Percentiles rank a stretch among this genome's conserved stretches.
These are phyloP conservation scores for Cardiocondyla obscurior DNA, from an alignment of 1,140 invertebrate species.

Conservation along the genomic window DNA sequence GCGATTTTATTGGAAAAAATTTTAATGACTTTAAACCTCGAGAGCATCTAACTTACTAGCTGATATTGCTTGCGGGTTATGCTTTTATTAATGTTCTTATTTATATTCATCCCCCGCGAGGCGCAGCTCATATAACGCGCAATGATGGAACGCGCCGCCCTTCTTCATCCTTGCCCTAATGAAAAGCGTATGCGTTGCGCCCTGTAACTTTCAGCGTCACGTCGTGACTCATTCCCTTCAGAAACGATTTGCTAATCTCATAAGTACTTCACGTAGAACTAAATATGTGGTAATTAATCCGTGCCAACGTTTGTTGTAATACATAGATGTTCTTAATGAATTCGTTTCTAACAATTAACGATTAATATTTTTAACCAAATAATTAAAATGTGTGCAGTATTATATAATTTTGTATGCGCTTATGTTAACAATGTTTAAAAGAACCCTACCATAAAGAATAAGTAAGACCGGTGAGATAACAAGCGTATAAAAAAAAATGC, in stretches of 20 bases:
- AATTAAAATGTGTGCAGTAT: background rate
- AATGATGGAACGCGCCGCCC: slow-evolving; percentile 35
- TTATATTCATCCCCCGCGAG: slow-evolving; percentile 68
- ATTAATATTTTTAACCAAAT: too few relatives aligned
- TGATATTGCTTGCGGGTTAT: slow-evolving; percentile 43
- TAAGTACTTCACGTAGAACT: slow-evolving; percentile 40
- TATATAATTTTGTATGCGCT: background rate
- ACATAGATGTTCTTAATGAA: background rate
- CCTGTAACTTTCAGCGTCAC: slow-evolving; percentile 26
- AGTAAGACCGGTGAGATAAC: background rate
- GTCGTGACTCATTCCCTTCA: slow-evolving; percentile 41
- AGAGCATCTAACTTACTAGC: slow-evolving; percentile 28
- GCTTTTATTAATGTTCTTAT: slow-evolving; percentile 68
- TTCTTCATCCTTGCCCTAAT: slow-evolving; percentile 29
- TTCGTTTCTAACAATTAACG: too few relatives aligned
- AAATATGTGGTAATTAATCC: slow-evolving; percentile 43
- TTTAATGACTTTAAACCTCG: slow-evolving; percentile 11
- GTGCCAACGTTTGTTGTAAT: background rate
- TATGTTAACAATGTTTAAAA: slow-evolving; percentile 15
- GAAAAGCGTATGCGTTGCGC: slow-evolving; percentile 54
- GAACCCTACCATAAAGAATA: background rate
- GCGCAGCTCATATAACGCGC: slow-evolving; percentile 5
- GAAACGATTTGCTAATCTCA: slow-evolving; percentile 51
- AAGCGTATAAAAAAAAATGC: slow-evolving; percentile 37
- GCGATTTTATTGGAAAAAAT: slow-evolving; percentile 8